Base-by-base conservation (phyloP, 2,888 invertebrate genomes). In the Koerneria pararmatus region DNA sequence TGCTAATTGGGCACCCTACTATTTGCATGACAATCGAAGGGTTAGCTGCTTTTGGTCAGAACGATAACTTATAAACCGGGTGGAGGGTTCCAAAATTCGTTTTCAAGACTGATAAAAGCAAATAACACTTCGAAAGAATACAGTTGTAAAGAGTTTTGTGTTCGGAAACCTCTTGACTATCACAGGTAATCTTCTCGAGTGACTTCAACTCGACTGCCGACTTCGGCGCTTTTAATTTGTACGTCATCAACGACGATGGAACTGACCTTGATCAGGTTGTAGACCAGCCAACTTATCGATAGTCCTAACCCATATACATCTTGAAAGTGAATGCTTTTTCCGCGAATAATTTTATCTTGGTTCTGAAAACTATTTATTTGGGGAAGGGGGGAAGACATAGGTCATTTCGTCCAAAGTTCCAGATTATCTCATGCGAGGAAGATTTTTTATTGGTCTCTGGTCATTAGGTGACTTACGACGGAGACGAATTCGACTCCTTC, bases 1-100 rank as follows among this genome's bases (percentile, higher is more conserved):
- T 37, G 78, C 81, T 48, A 81, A 73, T 65, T 81, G 81, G 81
- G 80, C 81, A 1, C 81, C 81, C 1, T 81, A 78, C 66, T 81
- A 76, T 67, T 67, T 77, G 48, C 72, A 70, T 51, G 79, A 79
- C 65, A 76, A 78, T 64, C 77, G 74, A 59, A 56, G 73, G 32
- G 69, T 75, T 34, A 56, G 49, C 46, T 6, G 59, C 29, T 6
- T 27, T 4, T 24, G n/a, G 57, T 34, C 34, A 35, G 32, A 32
- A n/a, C n/a, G n/a, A n/a, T n/a, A n/a, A n/a, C n/a, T n/a, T n/a
- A n/a, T n/a, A n/a, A n/a, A n/a, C n/a, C n/a, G n/a, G n/a, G n/a
- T n/a, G n/a, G n/a, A n/a, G n/a, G n/a, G n/a, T n/a, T n/a, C n/a
- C n/a, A n/a, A n/a, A n/a, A n/a, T n/a, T n/a, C n/a, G n/a, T n/a